A percentile compares a stretch with the other conserved stretches of the same genome.
phyloP scores from a whole-genome alignment of 2,888 invertebrate species.

The Ephialtes manifestator region DNA sequence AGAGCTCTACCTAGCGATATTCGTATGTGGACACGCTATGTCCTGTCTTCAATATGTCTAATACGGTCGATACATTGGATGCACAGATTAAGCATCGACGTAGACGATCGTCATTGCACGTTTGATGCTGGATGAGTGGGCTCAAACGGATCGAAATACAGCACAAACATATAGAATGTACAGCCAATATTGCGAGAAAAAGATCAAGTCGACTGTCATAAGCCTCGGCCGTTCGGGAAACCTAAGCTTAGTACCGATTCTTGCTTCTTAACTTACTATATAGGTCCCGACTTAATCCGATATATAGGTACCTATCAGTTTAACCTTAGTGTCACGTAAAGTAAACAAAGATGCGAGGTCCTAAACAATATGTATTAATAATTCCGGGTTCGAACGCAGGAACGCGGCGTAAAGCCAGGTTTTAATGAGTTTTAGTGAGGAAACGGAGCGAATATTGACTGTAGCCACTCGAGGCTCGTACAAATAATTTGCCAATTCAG shows the following conservation, averaged over 20 bases:
- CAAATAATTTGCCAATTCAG: no score
- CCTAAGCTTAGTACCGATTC: not conserved
- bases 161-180: not conserved
- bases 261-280: not conserved
- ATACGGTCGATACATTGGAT: not conserved
- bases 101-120: not conserved
- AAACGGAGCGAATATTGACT: no score
- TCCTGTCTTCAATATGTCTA: not conserved
- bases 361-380: no score
- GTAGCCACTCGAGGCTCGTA: no score
- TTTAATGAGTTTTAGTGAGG: no score
- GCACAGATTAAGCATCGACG: constrained; percentile 1
- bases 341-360: no score
- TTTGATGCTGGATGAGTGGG: not conserved
- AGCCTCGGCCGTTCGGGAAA: constrained; percentile 3
- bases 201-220: not conserved
- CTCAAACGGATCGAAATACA: not conserved
- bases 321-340: no score
- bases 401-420: no score
- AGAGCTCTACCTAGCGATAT: not conserved
- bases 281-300: not conserved
- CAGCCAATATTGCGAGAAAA: not conserved
- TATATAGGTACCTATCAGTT: not conserved
- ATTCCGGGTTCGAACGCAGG: no score
- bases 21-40: not conserved